These are phyloP conservation scores for Actinia equina DNA, from an alignment of 64 coral and sea anemone genomes.

Conservation along the genomic window DNA sequence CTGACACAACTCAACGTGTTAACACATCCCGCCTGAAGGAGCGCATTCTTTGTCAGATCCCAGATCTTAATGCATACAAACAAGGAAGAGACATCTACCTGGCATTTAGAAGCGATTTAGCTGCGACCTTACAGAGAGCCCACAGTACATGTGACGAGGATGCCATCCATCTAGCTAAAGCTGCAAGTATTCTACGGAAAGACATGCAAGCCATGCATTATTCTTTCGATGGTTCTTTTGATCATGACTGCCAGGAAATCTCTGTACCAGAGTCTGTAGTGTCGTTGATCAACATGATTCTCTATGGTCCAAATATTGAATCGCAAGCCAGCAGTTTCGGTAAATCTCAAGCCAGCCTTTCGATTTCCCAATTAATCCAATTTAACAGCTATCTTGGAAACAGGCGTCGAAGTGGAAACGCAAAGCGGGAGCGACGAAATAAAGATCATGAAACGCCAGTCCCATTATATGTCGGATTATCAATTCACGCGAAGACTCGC, in stretches of 20 bases:
- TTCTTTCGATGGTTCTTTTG: conserved; percentile 42
- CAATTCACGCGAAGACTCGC: conserved; percentile 55
- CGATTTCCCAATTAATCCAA: conserved; percentile 23
- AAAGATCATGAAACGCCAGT: conserved; percentile 43
- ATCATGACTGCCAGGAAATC: conserved; percentile 11
- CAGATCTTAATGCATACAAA: conserved; percentile 35
- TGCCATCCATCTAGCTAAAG: conserved; percentile 46
- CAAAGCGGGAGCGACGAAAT: conserved; percentile 34
- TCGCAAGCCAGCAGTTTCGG: conserved; percentile 11
- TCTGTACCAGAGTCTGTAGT: conserved; percentile 36
- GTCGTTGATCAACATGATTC: conserved; percentile 41
- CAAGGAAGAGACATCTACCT: conserved; percentile 36
- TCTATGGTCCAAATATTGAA: conserved; percentile 48
- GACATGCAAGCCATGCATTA: conserved; percentile 29
- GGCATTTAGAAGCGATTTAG: conserved; percentile 5
- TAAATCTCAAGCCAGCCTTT: conserved; percentile 25
- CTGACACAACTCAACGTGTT: conserved; percentile 18
- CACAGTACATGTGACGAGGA: conserved; percentile 25
- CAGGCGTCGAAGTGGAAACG: conserved; percentile 15
- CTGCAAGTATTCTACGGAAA: conserved; percentile 33
- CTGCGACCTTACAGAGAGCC: conserved; percentile 2
- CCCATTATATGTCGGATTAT: conserved; percentile 43
- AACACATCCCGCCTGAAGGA: conserved; percentile 56
- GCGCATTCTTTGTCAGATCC: conserved; percentile 36
- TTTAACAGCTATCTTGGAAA: conserved; percentile 38